These are phyloP conservation scores for Leptinotarsa peninsularis DNA, from an alignment of 2,888 invertebrate genomes.

Conservation along the genomic window DNA sequence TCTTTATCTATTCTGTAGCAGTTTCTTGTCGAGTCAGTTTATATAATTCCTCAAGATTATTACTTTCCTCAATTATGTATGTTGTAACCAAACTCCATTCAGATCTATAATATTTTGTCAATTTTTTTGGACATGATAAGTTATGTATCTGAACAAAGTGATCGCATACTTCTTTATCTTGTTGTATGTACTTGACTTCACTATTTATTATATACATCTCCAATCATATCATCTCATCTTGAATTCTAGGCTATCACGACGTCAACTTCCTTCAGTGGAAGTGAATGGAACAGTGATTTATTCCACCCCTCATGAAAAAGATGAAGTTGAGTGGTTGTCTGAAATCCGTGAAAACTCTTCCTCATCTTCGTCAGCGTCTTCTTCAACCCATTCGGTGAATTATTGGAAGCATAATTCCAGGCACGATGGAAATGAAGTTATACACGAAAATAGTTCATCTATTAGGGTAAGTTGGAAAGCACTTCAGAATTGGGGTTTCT, in stretches of 20 bases:
- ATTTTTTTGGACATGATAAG: no score
- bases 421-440: slow-evolving; percentile 43
- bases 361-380: slow-evolving; percentile 49
- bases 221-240: neutral
- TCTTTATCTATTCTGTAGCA: no score
- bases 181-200: no score
- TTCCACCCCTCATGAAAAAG: slow-evolving; percentile 70
- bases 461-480: slow-evolving; percentile 23
- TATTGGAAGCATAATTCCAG: slow-evolving; percentile 60
- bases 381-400: slow-evolving; percentile 51
- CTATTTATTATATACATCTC: no score
- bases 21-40: no score
- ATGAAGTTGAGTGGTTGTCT: slow-evolving; percentile 83
- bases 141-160: no score
- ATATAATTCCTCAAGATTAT: no score
- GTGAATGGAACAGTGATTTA: slow-evolving; percentile 81
- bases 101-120: no score
- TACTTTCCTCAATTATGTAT: no score
- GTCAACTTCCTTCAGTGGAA: slow-evolving; percentile 78
- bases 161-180: no score
- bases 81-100: no score
- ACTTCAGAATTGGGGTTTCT: no score
- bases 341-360: slow-evolving; percentile 63
- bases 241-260: slow-evolving; percentile 71
- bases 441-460: slow-evolving; percentile 22